Evolutionary conservation across 2,797 vertebrate species (phyloP), one percentile per base, ranked within the genome.

Genomic region (Takifugu rubripes): DNA sequence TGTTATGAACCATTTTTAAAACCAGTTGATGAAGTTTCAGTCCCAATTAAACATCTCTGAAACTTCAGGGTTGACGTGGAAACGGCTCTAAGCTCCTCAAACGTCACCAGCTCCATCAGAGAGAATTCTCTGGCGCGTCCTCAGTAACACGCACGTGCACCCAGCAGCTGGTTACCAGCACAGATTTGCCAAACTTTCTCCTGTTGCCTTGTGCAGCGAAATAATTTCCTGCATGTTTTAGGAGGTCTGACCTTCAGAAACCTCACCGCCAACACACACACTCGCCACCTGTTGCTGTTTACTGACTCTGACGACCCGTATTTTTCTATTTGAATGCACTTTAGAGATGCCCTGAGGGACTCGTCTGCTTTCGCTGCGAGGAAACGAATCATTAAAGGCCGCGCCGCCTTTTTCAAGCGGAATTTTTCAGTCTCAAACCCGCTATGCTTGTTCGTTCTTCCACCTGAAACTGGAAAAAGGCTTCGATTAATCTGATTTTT

Each of bases 341-440:
- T 89, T 86, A 86, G 81, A 77, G 68, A 81, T 67, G 60, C 61
- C 70, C 65, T 54, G 67, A 83, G 87, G 85, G 89, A 88, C 81
- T 68, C 56, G 9, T 49, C 60, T 29, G 49, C 67, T 54, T 50
- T 43, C 49, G 53, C 58, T 62, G 54, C 33, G 16, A 52, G 53
- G 52, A 70, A 66, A 52, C 57, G 16, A 56, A 52, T 50, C 48
- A 57, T 57, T 56, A 17, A 54, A 50, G 5, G 48, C 42, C 59
- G 56, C 45, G 45, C 36, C 25, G 12, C 16, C 25, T 62, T 63
- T 48, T 27, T 54, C 33, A 10, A 48, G 11, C 46, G 36, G 36
- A 0, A 43, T 6, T 51, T 17, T 49, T 60, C 47, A 6, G 45
- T 24, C 14, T 61, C 3, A 21, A 46, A 9, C 8, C 2, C 7